Base-by-base conservation (phyloP, 2,888 invertebrate genomes). In the Endomychus coccineus region DNA sequence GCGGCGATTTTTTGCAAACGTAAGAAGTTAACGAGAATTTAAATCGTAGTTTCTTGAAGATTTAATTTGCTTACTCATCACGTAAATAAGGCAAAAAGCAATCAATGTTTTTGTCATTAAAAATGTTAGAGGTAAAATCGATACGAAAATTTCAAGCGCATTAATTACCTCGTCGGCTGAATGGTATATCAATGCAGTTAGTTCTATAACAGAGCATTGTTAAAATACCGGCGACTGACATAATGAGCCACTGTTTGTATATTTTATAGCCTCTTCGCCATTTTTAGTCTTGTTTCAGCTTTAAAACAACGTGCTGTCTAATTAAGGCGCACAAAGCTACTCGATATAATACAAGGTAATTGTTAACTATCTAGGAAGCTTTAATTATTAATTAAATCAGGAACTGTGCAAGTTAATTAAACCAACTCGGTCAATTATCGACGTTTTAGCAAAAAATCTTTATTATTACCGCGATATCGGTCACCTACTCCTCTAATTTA, bases 161-260 rank as follows among this genome's bases (percentile, higher is more conserved):
- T 49, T 52, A 54, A 54, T 52, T 54, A 55, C 48, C 50, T 46
- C 51, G 54, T 44, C 53, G 50, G 48, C 50, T 55, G 53, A 54
- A 55, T 54, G 51, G 54, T 47, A 55, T 54, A 56, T 56, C 56
- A 55, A 55, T 55, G 56, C 52, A 50, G 55, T 54, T 54, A 50
- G 48, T 46, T 44, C 44, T 42, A 49, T 43, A 49, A 48, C 50
- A 51, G 48, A 46, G 53, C 61, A 59, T 62, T 62, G 62, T 62
- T 60, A 61, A 59, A 60, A 59, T 57, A 52, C 56, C 57, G 48
- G 42, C 50, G 49, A 46, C 52, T 54, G 56, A 56, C 56, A 58
- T 62, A 62, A 62, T 62, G 61, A 62, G 61, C 55, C 52, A 52
- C 57, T 58, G 59, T 54, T 58, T 57, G 59, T 61, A 57, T 60